Evolutionary conservation across 2,113 vertebrate species (phyloP), one percentile per base, ranked within the genome.

Genomic region (Tupaia tana): DNA sequence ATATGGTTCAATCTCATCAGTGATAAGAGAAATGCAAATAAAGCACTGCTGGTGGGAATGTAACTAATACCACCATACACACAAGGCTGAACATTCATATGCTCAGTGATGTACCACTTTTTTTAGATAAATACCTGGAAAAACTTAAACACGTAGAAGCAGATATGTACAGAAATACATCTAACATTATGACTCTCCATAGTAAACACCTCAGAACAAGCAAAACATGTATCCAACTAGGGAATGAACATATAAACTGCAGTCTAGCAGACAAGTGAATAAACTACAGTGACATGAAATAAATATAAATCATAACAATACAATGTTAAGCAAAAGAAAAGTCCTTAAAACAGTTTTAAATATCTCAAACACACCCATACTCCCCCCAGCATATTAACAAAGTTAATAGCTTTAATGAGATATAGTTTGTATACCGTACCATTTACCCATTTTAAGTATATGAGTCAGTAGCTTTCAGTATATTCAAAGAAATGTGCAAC

Each of bases 21-120:
- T 43, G 54, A 59, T 2, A 83, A 92, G 19, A 95, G 75, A 90
- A 82, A 69, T 12, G 14, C 61, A 93, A 86, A 86, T 87, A 19
- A 82, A 87, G 34, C 11, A 63, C 24, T 43, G 59, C 29, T 95
- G 9, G 8, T 24, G 18, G 31, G 15, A 80, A 27, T 52, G 27
- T 79, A 79, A 85, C 19, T 85, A 80, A 74, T 59, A 86, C 0
- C 20, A 74, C 7, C 18, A 74, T 7, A 73, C 14, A 83, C 58
- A 14, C 61, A 74, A 75, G 77, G 56, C 9, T 85, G 59, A 75
- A 93, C 11, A 77, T 67, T 90, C 61, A 90, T 15, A 90, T 29
- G 61, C 7, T 20, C 59, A 67, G 56, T 63, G 61, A 81, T 22
- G 11, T 5, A 64, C 71, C 8, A 95, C 88, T 67, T 67, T 8